Conservation (phyloP, 2,797 vertebrate species). For the Sternotherus odoratus region DNA sequence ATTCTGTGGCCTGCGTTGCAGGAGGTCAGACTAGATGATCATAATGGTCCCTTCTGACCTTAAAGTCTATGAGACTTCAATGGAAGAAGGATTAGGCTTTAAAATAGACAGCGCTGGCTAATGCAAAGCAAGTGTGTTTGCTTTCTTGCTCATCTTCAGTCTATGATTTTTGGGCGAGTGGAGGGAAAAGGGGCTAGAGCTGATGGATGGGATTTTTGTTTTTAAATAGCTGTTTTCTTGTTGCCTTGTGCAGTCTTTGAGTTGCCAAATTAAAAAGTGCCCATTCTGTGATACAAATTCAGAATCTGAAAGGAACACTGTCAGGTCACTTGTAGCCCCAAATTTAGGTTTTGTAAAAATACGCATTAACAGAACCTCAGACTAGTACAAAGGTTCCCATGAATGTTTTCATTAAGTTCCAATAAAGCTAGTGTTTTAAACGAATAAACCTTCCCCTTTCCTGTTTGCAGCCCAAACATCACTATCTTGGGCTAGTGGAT, state of each 20-base stretch:
- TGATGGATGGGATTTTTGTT: not conserved
- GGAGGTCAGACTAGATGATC: too few species aligned
- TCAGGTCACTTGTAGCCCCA: not conserved
- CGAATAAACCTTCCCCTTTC: not conserved
- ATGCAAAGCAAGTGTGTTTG: not conserved
- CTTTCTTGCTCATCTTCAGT: conserved; percentile 2
- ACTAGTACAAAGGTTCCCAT: not conserved
- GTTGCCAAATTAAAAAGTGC: not conserved
- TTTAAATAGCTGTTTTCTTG: not conserved
- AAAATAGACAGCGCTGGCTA: conserved; percentile 19
- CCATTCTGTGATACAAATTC: not conserved
- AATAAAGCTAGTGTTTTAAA: not conserved
- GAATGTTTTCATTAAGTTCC: not conserved
- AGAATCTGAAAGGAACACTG: not conserved
- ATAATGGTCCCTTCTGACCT: too few species aligned
- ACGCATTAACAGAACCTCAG: not conserved
- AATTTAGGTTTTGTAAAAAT: not conserved
- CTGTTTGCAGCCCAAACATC: not conserved
- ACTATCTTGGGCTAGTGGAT: not conserved
- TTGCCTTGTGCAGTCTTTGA: not conserved
- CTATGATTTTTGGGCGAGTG: not conserved
- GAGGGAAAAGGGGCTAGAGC: not conserved
- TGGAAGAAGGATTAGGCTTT: not conserved
- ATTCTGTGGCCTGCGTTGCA: too few species aligned
- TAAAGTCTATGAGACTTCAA: too few species aligned